Evolutionary conservation across 2,797 vertebrate species (phyloP).

Genomic region (Cossypha polioptera): DNA sequence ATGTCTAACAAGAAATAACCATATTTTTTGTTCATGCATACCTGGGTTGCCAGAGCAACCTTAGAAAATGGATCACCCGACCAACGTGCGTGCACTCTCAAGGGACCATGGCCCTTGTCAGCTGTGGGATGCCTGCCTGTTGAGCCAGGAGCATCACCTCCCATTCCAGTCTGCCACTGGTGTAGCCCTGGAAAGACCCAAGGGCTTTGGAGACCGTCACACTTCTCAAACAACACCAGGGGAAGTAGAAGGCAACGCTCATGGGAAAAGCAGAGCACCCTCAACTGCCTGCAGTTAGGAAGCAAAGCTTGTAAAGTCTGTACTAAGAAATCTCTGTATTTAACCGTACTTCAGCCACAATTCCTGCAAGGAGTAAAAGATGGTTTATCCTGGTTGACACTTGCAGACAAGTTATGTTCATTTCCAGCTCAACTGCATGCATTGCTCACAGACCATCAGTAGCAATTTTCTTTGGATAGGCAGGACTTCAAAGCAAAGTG

Average conservation of each 20-base stretch:
- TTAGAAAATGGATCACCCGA: background rate
- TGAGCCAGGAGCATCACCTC: background rate
- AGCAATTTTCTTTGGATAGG: background rate
- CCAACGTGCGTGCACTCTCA: accelerated
- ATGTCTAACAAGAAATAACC: background rate
- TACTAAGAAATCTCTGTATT: background rate
- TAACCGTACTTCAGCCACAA: background rate
- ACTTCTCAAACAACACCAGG: background rate
- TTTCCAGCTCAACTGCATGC: background rate
- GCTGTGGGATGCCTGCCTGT: background rate
- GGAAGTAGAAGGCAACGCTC: background rate
- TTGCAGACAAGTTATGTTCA: background rate
- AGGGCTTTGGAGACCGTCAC: background rate
- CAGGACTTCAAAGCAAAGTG: slow-evolving; percentile 14
- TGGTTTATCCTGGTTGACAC: background rate
- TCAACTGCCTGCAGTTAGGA: background rate
- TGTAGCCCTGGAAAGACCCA: background rate
- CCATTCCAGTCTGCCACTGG: background rate
- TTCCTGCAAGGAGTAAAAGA: background rate
- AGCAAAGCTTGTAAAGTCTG: background rate
- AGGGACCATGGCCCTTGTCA: background rate
- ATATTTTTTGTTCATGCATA: background rate
- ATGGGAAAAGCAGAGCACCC: background rate
- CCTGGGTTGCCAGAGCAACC: slow-evolving; percentile 5
- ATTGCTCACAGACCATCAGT: background rate